A percentile compares a stretch with the other conserved stretches of the same genome.
Conservation (phyloP, 2,113 vertebrate species). For the Toxotes jaculatrix region DNA sequence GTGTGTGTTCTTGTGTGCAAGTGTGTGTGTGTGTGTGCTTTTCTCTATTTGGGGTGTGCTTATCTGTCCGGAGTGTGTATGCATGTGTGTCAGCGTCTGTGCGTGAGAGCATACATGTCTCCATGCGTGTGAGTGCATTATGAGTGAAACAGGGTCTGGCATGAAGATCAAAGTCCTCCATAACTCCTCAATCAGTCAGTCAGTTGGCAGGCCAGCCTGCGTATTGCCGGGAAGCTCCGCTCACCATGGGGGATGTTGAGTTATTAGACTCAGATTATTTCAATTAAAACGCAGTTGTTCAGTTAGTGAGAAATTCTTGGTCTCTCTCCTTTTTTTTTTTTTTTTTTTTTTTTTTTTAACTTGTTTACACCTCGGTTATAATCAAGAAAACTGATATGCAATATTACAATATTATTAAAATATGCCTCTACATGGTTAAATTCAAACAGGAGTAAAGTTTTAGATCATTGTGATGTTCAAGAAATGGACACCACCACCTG, state of each 20-base stretch:
- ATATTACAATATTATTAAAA: not conserved
- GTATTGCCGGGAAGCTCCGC: constrained; percentile 69
- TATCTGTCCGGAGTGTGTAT: constrained; percentile 14
- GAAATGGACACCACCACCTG: not conserved
- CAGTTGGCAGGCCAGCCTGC: constrained; percentile 36
- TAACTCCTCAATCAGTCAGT: constrained; percentile 64
- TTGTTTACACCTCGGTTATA: not conserved
- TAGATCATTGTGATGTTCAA: not conserved
- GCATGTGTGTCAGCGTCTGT: constrained; percentile 54
- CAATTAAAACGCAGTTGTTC: constrained; percentile 67
- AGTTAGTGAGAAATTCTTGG: constrained; percentile 29
- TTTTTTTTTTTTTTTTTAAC: not conserved
- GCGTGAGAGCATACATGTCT: constrained; percentile 60
- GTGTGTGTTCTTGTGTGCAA: not conserved
- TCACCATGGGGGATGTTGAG: constrained; percentile 56
- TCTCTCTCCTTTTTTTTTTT: not conserved
- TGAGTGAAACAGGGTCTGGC: constrained; percentile 69
- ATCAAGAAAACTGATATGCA: not conserved
- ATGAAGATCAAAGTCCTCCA: constrained; percentile 75
- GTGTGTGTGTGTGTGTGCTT: not conserved
- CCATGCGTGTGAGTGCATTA: constrained; percentile 61
- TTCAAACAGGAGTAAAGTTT: not conserved
- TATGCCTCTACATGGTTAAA: not conserved
- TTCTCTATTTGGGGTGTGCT: constrained; percentile 16
- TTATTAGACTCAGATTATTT: constrained; percentile 70